Percentiles rank a stretch among this genome's conserved stretches.
Conservation (phyloP, 1,140 invertebrate genomes). For the Globodera ellingtonae region DNA sequence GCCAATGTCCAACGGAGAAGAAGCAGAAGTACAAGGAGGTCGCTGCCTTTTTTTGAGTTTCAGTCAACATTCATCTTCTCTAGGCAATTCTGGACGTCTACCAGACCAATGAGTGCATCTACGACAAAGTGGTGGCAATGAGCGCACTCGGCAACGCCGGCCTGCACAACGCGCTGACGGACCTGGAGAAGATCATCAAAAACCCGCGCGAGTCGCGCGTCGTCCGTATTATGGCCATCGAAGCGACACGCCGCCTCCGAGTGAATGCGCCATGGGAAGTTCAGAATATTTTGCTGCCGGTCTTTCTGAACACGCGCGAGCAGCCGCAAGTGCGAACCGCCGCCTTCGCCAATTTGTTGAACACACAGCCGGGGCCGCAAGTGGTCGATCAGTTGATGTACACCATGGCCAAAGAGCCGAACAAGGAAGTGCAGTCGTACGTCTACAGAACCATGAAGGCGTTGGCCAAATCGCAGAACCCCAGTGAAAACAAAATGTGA, state of each 20-base stretch:
- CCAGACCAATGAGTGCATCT: constrained; percentile 38
- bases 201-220: constrained; percentile 33
- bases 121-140: constrained; percentile 53
- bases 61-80: constrained; percentile 6
- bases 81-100: constrained; percentile 40
- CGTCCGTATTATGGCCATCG: constrained; percentile 42
- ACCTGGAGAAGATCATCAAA: constrained; percentile 47
- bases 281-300: constrained; percentile 43
- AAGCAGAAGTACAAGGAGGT: constrained; percentile 48
- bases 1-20: constrained; percentile 39
- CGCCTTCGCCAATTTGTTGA: constrained; percentile 51
- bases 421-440: constrained; percentile 48
- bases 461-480: constrained; percentile 38
- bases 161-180: constrained; percentile 43
- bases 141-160: constrained; percentile 50
- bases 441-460: constrained; percentile 44
- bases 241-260: constrained; percentile 42
- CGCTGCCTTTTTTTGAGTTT: neutral
- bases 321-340: constrained; percentile 51
- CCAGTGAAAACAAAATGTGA: constrained; percentile 43
- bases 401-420: constrained; percentile 40
- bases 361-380: constrained; percentile 24
- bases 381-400: constrained; percentile 40
- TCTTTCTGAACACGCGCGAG: constrained; percentile 49
- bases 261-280: constrained; percentile 42